Conservation (phyloP, 2,797 vertebrate species). For the Macroramphosus scolopax region DNA sequence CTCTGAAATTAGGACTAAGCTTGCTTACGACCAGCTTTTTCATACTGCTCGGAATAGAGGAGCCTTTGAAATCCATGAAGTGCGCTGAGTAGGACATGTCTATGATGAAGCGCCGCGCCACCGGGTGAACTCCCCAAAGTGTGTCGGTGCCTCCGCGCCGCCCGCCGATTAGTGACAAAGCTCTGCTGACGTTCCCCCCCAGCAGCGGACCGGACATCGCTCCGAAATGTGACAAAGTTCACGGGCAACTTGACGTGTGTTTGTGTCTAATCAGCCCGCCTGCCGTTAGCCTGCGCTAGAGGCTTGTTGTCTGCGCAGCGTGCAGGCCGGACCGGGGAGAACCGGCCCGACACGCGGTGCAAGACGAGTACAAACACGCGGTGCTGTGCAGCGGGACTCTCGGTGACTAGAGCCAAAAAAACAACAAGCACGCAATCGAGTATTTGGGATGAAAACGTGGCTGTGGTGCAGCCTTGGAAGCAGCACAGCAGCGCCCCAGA, state of each 20-base stretch:
- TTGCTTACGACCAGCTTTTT: conserved; percentile 87
- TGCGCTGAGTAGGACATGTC: conserved; percentile 90
- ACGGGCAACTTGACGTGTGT: conserved; percentile 50
- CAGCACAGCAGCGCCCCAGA: conserved; percentile 52
- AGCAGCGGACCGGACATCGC: conserved; percentile 57
- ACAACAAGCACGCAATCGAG: not conserved
- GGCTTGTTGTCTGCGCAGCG: conserved; percentile 17
- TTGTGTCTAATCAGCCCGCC: conserved; percentile 21
- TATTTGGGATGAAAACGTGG: conserved; percentile 28
- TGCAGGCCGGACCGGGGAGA: conserved; percentile 25
- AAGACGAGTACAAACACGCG: not conserved
- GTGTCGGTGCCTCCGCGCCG: conserved; percentile 42
- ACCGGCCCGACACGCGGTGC: conserved; percentile 6
- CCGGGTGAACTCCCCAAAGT: conserved; percentile 56
- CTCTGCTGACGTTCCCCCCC: conserved; percentile 29
- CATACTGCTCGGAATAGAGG: conserved; percentile 86
- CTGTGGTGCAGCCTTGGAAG: conserved; percentile 46
- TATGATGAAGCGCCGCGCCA: conserved; percentile 79
- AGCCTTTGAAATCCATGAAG: conserved; percentile 93
- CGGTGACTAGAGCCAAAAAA: not conserved
- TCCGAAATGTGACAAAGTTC: conserved; percentile 68
- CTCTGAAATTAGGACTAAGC: conserved; percentile 86
- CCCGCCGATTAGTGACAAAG: conserved; percentile 31
- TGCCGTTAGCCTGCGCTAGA: conserved; percentile 53
- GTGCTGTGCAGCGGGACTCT: not conserved